Percentiles rank a stretch among this genome's conserved stretches.
These are phyloP conservation scores for Lophius americanus DNA, from an alignment of 2,797 vertebrate genomes.

Conservation along the genomic window DNA sequence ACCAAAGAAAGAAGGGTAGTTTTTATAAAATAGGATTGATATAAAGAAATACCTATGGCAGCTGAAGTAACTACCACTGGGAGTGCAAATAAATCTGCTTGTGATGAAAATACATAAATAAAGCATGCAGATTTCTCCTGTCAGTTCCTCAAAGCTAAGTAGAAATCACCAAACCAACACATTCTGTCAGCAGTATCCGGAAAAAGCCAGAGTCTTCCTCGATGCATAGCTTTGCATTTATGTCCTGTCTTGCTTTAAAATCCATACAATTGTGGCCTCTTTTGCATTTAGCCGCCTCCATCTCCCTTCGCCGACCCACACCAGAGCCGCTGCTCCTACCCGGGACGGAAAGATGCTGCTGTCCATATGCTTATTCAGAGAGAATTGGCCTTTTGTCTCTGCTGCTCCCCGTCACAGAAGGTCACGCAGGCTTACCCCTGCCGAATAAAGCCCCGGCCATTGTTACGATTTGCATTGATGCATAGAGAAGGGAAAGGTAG, in stretches of 20 bases:
- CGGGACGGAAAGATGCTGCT: slow-evolving; percentile 47
- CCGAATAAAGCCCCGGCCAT: slow-evolving; percentile 81
- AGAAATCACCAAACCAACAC: slow-evolving; percentile 51
- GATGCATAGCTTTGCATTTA: slow-evolving; percentile 56
- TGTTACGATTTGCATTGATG: slow-evolving; percentile 88
- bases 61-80: slow-evolving; percentile 1
- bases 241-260: slow-evolving; percentile 57
- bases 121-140: slow-evolving; percentile 56
- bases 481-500: slow-evolving; percentile 72
- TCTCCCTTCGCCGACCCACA: not conserved
- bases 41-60: slow-evolving; percentile 3
- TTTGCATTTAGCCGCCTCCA: slow-evolving; percentile 57
- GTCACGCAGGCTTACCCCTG: slow-evolving; percentile 84
- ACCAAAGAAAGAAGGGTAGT: not conserved
- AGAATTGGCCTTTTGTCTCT: slow-evolving; percentile 83
- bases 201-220: slow-evolving; percentile 25
- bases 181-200: slow-evolving; percentile 46
- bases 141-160: slow-evolving; percentile 47
- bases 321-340: slow-evolving; percentile 26
- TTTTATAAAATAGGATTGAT: not conserved
- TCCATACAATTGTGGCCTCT: slow-evolving; percentile 50
- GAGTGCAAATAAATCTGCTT: slow-evolving; percentile 32
- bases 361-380: slow-evolving; percentile 78
- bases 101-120: slow-evolving; percentile 57
- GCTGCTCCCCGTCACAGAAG: slow-evolving; percentile 79